Base-by-base conservation (phyloP, 2,113 vertebrate species). In the Gymnobelideus leadbeateri region DNA sequence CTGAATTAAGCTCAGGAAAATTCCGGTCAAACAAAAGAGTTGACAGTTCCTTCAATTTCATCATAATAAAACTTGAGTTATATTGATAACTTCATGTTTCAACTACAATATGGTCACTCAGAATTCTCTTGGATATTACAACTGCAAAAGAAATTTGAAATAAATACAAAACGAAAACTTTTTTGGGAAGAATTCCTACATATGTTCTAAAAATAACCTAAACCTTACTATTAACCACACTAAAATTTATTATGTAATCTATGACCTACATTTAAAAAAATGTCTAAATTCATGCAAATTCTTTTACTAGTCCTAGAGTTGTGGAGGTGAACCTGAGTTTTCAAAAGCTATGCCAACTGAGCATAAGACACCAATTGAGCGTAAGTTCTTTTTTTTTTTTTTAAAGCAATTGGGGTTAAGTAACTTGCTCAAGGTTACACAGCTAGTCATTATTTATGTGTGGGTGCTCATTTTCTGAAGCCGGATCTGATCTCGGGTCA, bases 51-150 rank as follows among this genome's bases (percentile, higher is more conserved):
- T 0, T 54, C 23, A 94, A 68, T 19, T 91, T 10, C 90, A 84
- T 6, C 43, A 94, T 95, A 91, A 91, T 49, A 37, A 89, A 94
- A 89, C 49, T 11, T 95, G 50, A 92, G 89, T 61, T 10, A 91
- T 84, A 89, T 8, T 10, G 43, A 9, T 61, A 92, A 93, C n/a
- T 23, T 92, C 91, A 21, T 77, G 77, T 8, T 10, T 93, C 7
- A 92, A 61, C 43, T 95, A 89, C 92, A 95, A 96, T 94, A 89
- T 14, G 8, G 10, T 54, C 16, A 92, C n/a, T 84, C 51, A 92
- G 94, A 96, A 91, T 93, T 91, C 46, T 94, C 89, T 89, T 94
- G 49, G 49, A 37, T 95, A 5, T 89, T 55, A 95, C 25, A 91
- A 68, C 51, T 96, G 96, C 94, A 94, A 21, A 92, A 89, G 89